Conservation (phyloP, 1,140 invertebrate species). For the Nephila pilipes region DNA sequence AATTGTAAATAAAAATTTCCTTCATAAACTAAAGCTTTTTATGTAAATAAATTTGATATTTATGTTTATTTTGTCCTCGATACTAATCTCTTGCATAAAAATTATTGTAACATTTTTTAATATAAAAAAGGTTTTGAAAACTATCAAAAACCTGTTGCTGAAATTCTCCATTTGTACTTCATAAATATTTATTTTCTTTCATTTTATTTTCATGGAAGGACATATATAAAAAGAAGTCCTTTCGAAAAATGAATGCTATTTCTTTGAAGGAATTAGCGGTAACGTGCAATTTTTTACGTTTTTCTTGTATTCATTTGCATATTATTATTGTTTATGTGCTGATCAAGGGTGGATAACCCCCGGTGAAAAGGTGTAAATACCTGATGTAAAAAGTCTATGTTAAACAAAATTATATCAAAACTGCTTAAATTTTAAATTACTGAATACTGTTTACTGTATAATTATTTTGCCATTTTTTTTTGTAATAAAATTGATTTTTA, state of each 20-base stretch:
- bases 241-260: not conserved
- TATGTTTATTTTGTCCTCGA: too few relatives aligned
- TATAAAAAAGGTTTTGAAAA: too few relatives aligned
- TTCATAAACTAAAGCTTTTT: too few relatives aligned
- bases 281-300: not conserved
- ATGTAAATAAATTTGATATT: too few relatives aligned
- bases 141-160: not conserved
- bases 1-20: too few relatives aligned
- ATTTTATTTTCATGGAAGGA: not conserved
- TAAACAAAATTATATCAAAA: not conserved
- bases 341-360: conserved; percentile 65
- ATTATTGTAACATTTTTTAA: too few relatives aligned
- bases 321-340: not conserved
- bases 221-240: not conserved
- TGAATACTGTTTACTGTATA: not conserved
- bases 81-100: too few relatives aligned
- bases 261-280: not conserved
- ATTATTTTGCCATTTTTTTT: not conserved
- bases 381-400: not conserved
- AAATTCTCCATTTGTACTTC: not conserved
- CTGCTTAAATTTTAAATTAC: not conserved
- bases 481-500: not conserved
- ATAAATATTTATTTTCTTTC: not conserved
- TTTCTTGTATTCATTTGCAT: not conserved
- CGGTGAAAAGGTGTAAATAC: conserved; percentile 69